Conservation (phyloP, 2,888 invertebrate genomes). For the Latheticus oryzae region DNA sequence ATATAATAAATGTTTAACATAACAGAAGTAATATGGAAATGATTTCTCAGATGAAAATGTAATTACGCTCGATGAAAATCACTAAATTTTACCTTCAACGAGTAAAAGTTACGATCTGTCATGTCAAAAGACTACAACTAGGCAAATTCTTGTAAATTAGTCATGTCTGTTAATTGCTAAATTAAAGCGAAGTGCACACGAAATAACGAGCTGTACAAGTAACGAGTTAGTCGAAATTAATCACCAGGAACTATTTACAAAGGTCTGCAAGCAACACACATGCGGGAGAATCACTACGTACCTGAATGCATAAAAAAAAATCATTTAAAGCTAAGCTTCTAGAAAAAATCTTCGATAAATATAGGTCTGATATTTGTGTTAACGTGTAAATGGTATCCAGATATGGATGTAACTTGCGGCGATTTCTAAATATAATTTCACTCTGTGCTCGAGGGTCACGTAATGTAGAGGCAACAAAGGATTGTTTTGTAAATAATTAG, state of each 20-base stretch:
- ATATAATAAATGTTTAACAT: too few relatives aligned
- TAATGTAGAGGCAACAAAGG: conserved; percentile 40
- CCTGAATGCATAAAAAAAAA: conserved; percentile 30
- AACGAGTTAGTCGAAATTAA: conserved; percentile 25
- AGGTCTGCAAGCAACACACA: conserved; percentile 29
- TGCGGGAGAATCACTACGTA: conserved; percentile 34
- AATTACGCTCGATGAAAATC: conserved; percentile 6
- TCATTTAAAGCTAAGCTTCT: too few relatives aligned
- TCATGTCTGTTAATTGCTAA: conserved; percentile 37
- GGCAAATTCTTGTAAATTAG: conserved; percentile 19
- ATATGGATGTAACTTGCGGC: conserved; percentile 28
- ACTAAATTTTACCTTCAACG: conserved; percentile 21
- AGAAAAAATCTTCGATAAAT: too few relatives aligned
- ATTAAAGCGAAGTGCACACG: conserved; percentile 31
- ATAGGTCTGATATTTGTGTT: conserved; percentile 13
- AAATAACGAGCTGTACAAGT: conserved; percentile 18
- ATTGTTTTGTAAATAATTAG: conserved; percentile 42
- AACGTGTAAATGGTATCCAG: conserved; percentile 17
- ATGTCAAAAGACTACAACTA: conserved; percentile 25
- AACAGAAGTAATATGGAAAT: too few relatives aligned
- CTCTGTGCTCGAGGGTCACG: conserved; percentile 43
- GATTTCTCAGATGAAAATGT: conserved; percentile 5
- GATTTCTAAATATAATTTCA: conserved; percentile 50
- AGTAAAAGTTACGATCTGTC: conserved; percentile 22
- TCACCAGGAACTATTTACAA: conserved; percentile 29